Evolutionary conservation across 2,888 invertebrate genomes (phyloP).

Genomic region (Spialia ferax): DNA sequence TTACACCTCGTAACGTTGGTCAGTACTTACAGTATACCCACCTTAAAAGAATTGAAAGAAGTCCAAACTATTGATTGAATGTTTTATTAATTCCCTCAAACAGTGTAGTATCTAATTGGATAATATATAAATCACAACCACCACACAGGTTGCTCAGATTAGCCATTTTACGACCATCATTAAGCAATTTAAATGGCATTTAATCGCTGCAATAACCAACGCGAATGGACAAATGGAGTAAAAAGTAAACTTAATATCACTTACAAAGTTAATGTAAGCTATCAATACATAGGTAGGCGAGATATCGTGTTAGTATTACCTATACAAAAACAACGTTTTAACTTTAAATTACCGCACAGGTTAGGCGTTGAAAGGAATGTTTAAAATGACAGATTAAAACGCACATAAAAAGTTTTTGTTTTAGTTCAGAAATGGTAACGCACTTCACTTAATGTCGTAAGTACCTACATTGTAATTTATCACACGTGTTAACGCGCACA

Average conservation of each 20-base stretch:
- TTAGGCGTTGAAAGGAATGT: not conserved
- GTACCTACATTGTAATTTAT: no score
- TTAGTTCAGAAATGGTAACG: not conserved
- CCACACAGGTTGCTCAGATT: not conserved
- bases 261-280: not conserved
- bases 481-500: no score
- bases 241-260: not conserved
- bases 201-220: not conserved
- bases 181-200: not conserved
- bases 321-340: not conserved
- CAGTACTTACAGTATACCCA: no score
- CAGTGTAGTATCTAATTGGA: no score
- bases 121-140: not conserved
- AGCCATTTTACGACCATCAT: not conserved
- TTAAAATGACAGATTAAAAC: no score
- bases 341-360: not conserved
- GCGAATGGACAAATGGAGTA: not conserved
- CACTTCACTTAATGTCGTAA: not conserved
- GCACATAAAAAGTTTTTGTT: not conserved
- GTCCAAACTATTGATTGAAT: not conserved
- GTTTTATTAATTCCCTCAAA: not conserved
- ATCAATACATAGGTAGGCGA: conserved; percentile 1
- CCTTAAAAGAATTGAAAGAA: not conserved
- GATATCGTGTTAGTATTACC: not conserved
- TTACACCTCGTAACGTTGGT: no score